These are phyloP conservation scores for Petrosia ficiformis DNA, from an alignment of 37 sponge, comb jelly and placozoan species.

Conservation along the genomic window DNA sequence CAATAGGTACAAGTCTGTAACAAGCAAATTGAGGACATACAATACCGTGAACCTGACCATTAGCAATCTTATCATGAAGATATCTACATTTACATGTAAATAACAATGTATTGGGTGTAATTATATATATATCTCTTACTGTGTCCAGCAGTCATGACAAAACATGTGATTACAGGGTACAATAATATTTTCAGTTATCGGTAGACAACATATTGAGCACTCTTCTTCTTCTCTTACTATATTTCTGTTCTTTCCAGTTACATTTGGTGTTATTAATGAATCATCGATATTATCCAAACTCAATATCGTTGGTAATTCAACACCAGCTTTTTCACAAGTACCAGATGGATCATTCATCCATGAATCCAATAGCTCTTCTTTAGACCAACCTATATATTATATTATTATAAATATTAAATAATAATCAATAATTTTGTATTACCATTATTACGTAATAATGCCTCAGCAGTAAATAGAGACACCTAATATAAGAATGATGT, in stretches of 20 bases:
- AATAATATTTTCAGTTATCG: neutral
- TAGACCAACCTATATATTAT: conserved; percentile 72
- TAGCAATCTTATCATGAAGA: conserved; percentile 55
- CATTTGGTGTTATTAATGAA: neutral
- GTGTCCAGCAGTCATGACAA: conserved; percentile 81
- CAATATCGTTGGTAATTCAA: conserved; percentile 44
- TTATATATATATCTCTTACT: conserved; percentile 37
- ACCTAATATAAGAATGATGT: conserved; percentile 46
- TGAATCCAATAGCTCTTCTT: conserved; percentile 65
- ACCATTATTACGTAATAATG: conserved; percentile 78
- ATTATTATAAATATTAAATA: neutral
- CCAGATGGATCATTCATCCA: conserved; percentile 71
- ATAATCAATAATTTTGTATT: neutral
- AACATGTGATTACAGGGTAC: conserved; percentile 70
- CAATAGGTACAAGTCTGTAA: conserved; percentile 83
- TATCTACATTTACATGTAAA: conserved; percentile 29
- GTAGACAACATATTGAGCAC: conserved; percentile 48
- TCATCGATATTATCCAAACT: conserved; percentile 16
- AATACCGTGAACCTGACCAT: conserved; percentile 67
- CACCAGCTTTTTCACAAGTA: conserved; percentile 77
- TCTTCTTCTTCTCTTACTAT: conserved; percentile 22
- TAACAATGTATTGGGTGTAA: neutral
- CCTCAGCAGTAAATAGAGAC: conserved; percentile 81
- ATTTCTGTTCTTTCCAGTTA: neutral
- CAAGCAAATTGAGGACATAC: conserved; percentile 81